These are phyloP conservation scores for Paracyprichromis sp. DNA, from an alignment of 2,113 vertebrate species.

Conservation along the genomic window DNA sequence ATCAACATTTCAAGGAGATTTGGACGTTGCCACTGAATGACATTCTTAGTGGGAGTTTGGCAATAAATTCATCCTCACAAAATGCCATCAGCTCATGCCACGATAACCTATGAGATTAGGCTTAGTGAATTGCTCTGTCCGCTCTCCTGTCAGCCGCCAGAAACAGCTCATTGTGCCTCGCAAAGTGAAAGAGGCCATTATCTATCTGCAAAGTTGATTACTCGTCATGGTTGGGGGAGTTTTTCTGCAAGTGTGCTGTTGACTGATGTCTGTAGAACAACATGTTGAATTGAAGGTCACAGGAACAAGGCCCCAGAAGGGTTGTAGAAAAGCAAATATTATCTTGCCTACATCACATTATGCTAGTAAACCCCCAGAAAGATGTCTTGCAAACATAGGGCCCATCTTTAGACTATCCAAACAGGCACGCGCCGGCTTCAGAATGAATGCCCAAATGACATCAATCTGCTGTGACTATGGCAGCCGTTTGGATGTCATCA, in stretches of 20 bases:
- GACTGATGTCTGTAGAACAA: constrained; percentile 18
- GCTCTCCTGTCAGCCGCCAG: background rate
- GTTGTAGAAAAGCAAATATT: background rate
- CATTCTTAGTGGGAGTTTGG: constrained; percentile 41
- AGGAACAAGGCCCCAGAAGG: background rate
- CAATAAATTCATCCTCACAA: constrained; percentile 31
- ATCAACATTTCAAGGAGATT: constrained; percentile 48
- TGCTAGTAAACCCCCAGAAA: background rate
- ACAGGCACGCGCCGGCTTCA: background rate
- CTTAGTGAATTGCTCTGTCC: constrained; percentile 17
- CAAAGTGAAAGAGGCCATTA: constrained; percentile 14
- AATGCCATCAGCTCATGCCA: constrained; percentile 35
- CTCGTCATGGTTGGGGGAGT: background rate
- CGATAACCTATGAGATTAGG: constrained; percentile 39
- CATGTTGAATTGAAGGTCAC: constrained; percentile 40
- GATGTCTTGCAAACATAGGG: background rate
- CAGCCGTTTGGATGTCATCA: constrained; percentile 5
- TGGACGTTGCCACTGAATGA: constrained; percentile 29
- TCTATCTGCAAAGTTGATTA: constrained; percentile 41
- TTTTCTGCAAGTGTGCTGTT: background rate
- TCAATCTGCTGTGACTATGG: background rate
- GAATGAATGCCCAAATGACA: background rate
- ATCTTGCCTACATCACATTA: background rate
- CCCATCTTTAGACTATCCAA: background rate
- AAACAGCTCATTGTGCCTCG: background rate